phyloP scores from a whole-genome alignment of 2,113 vertebrate species.

The Apteryx owenii region DNA sequence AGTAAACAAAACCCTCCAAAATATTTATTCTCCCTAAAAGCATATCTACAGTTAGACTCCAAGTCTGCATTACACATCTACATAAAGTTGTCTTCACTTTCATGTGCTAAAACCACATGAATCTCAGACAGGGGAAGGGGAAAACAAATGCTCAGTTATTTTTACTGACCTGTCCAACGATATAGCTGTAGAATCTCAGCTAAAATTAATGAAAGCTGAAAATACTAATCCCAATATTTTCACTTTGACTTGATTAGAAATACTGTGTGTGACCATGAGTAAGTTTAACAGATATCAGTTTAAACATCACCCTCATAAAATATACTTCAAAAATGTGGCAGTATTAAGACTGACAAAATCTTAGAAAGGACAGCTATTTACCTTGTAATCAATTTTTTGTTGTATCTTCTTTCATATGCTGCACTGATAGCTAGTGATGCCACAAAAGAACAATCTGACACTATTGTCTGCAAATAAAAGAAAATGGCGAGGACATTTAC shows the following conservation, averaged over 20 bases:
- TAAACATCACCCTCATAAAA: background rate
- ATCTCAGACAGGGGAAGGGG: background rate
- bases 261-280: background rate
- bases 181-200: background rate
- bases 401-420: slow-evolving; percentile 95
- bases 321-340: background rate
- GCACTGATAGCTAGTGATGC: slow-evolving; percentile 97
- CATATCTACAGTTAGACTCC: background rate
- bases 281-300: background rate
- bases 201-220: background rate
- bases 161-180: background rate
- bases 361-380: slow-evolving; percentile 51
- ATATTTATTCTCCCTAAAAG: background rate
- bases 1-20: background rate
- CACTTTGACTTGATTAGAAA: background rate
- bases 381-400: slow-evolving; percentile 98
- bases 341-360: background rate
- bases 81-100: background rate
- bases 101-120: background rate
- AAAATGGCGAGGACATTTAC: background rate
- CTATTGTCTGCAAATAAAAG: slow-evolving; percentile 87
- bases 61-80: background rate
- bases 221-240: background rate
- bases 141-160: background rate
- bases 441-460: slow-evolving; percentile 98